Evolutionary conservation across 2,113 vertebrate species (phyloP).

Genomic region (Siniperca knerii): DNA sequence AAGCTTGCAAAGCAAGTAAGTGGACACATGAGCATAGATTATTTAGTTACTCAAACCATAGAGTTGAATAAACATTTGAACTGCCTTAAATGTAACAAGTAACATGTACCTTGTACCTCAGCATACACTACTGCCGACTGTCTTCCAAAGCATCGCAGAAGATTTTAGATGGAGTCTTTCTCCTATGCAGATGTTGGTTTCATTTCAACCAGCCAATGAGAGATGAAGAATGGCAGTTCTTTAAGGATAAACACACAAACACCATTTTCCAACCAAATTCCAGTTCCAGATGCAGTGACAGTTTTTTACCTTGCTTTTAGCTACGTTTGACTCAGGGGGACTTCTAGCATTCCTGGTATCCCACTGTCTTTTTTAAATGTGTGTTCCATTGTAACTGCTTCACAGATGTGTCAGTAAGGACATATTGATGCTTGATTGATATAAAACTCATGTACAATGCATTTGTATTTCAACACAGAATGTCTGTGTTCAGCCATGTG

Average conservation of each 20-base stretch:
- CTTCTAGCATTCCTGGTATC: too few relatives aligned
- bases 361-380: too few relatives aligned
- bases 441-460: too few relatives aligned
- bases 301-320: background rate
- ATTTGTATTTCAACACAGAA: too few relatives aligned
- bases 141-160: background rate
- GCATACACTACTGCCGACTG: background rate
- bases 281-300: background rate
- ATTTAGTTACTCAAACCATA: background rate
- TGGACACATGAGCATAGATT: background rate
- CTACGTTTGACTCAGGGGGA: too few relatives aligned
- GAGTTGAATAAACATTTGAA: background rate
- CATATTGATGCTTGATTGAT: too few relatives aligned
- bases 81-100: background rate
- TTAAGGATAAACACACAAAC: background rate
- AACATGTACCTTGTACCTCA: background rate
- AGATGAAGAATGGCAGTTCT: background rate
- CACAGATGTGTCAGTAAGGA: too few relatives aligned
- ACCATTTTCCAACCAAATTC: too few relatives aligned
- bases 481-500: too few relatives aligned
- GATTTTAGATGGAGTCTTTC: background rate
- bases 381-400: too few relatives aligned
- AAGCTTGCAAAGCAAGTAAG: background rate
- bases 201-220: too few relatives aligned
- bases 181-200: background rate